Percentiles rank a stretch among this genome's conserved stretches.
Evolutionary conservation across 23 tunicate species (phyloP).

Genomic region (Oikopleura dioica): DNA sequence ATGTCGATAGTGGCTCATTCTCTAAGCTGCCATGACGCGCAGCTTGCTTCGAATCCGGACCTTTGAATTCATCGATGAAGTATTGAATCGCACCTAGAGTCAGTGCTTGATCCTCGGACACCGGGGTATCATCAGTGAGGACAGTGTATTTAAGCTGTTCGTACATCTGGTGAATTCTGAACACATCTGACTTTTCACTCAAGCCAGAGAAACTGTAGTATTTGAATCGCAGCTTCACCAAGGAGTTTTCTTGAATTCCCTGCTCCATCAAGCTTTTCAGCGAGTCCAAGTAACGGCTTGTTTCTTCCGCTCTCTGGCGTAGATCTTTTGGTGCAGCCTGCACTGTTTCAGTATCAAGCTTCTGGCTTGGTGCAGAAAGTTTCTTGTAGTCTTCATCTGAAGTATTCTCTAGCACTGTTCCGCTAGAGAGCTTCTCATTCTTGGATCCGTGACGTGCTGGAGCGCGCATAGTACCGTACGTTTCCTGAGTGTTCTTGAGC

Average conservation of each 20-base stretch:
- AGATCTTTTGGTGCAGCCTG: background rate
- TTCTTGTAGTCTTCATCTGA: slow-evolving; percentile 8
- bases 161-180: slow-evolving; percentile 6
- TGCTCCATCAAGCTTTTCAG: slow-evolving; percentile 13
- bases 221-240: background rate
- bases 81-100: background rate
- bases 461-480: background rate
- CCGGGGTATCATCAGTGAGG: background rate
- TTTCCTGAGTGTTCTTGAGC: background rate
- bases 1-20: too few relatives aligned
- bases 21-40: too few relatives aligned
- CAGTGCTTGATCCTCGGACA: background rate
- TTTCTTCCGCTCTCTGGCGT: background rate
- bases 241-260: background rate
- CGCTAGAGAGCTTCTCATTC: background rate
- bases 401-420: background rate
- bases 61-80: background rate
- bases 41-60: too few relatives aligned
- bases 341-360: slow-evolving; percentile 2
- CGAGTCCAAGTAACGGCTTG: slow-evolving; percentile 8
- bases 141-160: background rate
- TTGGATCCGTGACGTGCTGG: background rate
- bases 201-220: background rate
- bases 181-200: background rate
- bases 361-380: background rate